These are phyloP conservation scores for Callosobruchus maculatus DNA, from an alignment of 2,888 invertebrate genomes.

Conservation along the genomic window DNA sequence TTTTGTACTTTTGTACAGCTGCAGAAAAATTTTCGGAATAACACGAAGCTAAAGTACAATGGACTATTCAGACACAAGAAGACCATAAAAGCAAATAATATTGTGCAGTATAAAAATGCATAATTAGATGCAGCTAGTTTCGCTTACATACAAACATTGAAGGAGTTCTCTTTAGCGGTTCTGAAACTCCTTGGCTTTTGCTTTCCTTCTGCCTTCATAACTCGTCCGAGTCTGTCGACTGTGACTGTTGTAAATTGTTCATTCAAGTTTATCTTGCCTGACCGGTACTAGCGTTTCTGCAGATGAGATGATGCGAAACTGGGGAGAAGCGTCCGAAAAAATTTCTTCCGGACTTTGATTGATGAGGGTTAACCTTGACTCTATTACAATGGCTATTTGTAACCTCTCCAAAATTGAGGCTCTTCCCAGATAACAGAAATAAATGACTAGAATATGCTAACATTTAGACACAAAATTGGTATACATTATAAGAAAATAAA, in stretches of 20 bases:
- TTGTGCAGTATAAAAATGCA: too few relatives aligned
- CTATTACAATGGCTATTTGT: not conserved
- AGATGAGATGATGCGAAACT: not conserved
- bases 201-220: not conserved
- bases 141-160: too few relatives aligned
- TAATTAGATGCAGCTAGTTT: too few relatives aligned
- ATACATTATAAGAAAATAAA: too few relatives aligned
- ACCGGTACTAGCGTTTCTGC: not conserved
- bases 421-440: not conserved
- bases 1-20: too few relatives aligned
- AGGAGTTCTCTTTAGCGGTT: too few relatives aligned
- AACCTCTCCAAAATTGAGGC: not conserved
- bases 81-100: too few relatives aligned
- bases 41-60: too few relatives aligned
- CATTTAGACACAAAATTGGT: not conserved
- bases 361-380: not conserved
- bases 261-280: not conserved
- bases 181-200: too few relatives aligned
- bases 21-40: too few relatives aligned
- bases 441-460: not conserved
- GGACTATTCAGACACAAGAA: too few relatives aligned
- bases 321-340: not conserved
- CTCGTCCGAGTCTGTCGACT: not conserved
- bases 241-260: not conserved
- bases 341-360: not conserved